A percentile compares a stretch with the other conserved stretches of the same genome.
Conservation (phyloP, 1,140 invertebrate genomes). For the Diachasma alloeum region DNA sequence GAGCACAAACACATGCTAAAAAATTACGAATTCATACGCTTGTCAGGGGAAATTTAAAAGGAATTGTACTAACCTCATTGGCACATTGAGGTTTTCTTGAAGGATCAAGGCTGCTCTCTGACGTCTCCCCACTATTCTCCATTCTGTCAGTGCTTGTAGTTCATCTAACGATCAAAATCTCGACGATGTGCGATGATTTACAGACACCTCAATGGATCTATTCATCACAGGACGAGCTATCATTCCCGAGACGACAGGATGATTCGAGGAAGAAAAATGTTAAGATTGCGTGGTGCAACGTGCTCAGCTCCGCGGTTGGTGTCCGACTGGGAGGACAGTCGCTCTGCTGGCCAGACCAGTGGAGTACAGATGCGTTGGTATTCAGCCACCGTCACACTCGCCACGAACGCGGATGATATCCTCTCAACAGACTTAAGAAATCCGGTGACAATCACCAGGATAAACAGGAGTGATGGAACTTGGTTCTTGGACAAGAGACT, state of each 20-base stretch:
- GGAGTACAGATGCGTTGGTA: conserved; percentile 29
- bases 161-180: too few species aligned
- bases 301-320: conserved; percentile 41
- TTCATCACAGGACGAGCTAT: background rate
- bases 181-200: too few species aligned
- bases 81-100: too few species aligned
- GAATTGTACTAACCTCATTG: too few species aligned
- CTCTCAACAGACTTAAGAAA: background rate
- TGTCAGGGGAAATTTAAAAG: background rate
- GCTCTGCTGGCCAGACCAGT: conserved; percentile 26
- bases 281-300: conserved; percentile 19
- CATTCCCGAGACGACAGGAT: background rate
- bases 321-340: conserved; percentile 46
- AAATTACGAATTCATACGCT: background rate
- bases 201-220: too few species aligned
- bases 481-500: conserved; percentile 29
- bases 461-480: conserved; percentile 18
- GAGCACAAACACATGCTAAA: background rate
- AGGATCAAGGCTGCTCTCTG: too few species aligned
- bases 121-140: too few species aligned
- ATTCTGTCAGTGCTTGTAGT: too few species aligned
- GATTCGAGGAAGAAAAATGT: background rate
- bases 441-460: background rate
- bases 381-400: conserved; percentile 21
- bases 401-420: conserved; percentile 2